Conservation (phyloP, 2,797 vertebrate species). For the Mico argentatus region DNA sequence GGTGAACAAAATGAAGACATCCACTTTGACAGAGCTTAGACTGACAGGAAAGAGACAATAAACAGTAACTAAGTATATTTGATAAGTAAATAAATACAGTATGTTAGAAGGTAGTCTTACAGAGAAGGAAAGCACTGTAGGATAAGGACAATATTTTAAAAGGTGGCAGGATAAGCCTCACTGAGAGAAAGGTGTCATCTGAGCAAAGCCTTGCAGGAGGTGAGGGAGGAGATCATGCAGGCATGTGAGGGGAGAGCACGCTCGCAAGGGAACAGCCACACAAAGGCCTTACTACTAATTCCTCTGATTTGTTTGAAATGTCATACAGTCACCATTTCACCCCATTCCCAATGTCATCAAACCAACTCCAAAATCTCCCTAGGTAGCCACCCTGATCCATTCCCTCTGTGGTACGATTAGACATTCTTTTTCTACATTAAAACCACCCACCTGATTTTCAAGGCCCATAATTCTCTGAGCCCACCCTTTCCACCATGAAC, state of each 20-base stretch:
- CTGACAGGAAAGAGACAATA: neutral
- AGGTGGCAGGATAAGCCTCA: neutral
- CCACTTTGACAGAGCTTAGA: constrained; percentile 1
- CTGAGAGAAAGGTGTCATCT: neutral
- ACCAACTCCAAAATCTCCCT: neutral
- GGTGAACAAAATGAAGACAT: constrained; percentile 6
- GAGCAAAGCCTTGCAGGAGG: neutral
- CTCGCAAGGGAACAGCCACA: neutral
- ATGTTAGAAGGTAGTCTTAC: constrained; percentile 1
- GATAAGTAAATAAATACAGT: neutral
- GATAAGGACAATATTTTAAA: neutral
- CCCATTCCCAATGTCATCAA: neutral
- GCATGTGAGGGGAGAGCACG: neutral
- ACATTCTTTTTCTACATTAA: neutral
- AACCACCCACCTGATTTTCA: constrained; percentile 17
- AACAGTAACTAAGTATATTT: neutral
- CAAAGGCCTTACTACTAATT: neutral
- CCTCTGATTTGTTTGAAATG: neutral
- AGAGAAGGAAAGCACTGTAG: neutral
- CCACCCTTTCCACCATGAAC: neutral
- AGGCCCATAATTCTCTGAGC: constrained; percentile 1
- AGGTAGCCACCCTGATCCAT: neutral
- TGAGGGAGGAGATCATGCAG: neutral
- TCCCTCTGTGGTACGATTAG: neutral
- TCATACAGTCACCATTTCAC: neutral